Conservation (phyloP, 2,797 vertebrate species). For the Microctenopoma lineatum region DNA sequence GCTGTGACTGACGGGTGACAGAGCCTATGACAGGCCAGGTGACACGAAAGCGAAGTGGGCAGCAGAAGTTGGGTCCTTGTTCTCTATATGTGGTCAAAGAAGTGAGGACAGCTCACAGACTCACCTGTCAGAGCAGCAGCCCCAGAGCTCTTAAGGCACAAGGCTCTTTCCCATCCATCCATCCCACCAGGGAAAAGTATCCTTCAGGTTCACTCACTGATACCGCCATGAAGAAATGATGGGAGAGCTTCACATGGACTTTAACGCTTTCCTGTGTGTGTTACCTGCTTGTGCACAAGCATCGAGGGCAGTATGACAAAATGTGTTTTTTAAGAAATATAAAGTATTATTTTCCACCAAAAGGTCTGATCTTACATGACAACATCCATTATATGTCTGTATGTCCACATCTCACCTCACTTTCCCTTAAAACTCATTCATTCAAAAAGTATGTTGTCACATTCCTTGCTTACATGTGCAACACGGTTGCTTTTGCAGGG, state of each 20-base stretch:
- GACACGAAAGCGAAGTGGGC: constrained; percentile 47
- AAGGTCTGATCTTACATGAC: too few relatives aligned
- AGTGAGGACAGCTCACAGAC: constrained; percentile 51
- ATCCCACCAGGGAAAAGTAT: constrained; percentile 33
- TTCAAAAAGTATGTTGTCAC: too few relatives aligned
- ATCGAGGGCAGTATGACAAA: neutral
- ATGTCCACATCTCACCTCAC: too few relatives aligned
- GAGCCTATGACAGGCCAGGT: constrained; percentile 49
- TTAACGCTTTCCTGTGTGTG: neutral
- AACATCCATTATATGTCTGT: too few relatives aligned
- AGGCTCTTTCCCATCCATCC: constrained; percentile 36
- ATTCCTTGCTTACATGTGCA: too few relatives aligned
- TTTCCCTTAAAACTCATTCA: too few relatives aligned
- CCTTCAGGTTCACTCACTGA: constrained; percentile 37
- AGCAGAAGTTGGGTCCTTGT: constrained; percentile 63
- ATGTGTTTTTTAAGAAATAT: too few relatives aligned
- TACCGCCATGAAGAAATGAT: constrained; percentile 16
- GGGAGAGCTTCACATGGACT: constrained; percentile 35
- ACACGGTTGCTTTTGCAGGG: too few relatives aligned
- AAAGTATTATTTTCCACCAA: too few relatives aligned
- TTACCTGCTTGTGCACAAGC: constrained; percentile 6
- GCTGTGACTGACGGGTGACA: constrained; percentile 70
- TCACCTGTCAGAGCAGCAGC: constrained; percentile 56
- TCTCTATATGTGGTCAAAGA: constrained; percentile 39
- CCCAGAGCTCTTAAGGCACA: constrained; percentile 42